Conservation (phyloP, 2,797 vertebrate species). For the Tokudaia tokunoshimensis region DNA sequence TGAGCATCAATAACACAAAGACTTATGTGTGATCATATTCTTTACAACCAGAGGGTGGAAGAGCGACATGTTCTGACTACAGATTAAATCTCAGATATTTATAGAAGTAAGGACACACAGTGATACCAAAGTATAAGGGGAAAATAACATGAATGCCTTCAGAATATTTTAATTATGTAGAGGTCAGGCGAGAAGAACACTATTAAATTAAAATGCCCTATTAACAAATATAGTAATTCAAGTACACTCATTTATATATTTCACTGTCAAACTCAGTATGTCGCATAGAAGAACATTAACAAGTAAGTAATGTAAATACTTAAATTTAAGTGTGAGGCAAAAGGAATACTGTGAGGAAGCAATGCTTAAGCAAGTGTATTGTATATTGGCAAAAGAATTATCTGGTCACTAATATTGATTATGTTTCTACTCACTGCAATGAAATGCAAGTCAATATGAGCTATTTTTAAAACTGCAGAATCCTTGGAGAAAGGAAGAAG, state of each 20-base stretch:
- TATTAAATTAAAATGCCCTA: not conserved
- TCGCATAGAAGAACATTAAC: not conserved
- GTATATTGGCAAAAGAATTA: not conserved
- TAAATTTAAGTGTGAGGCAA: not conserved
- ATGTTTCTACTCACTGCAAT: not conserved
- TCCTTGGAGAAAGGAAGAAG: no score
- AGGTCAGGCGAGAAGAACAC: not conserved
- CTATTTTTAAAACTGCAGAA: not conserved
- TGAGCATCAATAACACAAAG: not conserved
- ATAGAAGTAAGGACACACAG: conserved; percentile 4
- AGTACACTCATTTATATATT: not conserved
- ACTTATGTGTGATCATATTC: not conserved
- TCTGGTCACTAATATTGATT: not conserved
- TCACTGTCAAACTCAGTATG: not conserved
- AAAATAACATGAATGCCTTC: not conserved
- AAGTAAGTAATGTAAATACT: conserved; percentile 11
- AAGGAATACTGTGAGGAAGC: not conserved
- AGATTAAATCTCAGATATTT: conserved; percentile 37
- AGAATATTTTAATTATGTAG: conserved; percentile 36
- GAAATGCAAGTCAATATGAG: not conserved
- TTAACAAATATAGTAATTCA: not conserved
- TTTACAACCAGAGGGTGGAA: not conserved
- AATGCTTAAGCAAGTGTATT: not conserved
- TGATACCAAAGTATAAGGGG: not conserved
- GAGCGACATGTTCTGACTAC: not conserved